Conservation (phyloP, 1,140 invertebrate species). For the Sinella curviseta region DNA sequence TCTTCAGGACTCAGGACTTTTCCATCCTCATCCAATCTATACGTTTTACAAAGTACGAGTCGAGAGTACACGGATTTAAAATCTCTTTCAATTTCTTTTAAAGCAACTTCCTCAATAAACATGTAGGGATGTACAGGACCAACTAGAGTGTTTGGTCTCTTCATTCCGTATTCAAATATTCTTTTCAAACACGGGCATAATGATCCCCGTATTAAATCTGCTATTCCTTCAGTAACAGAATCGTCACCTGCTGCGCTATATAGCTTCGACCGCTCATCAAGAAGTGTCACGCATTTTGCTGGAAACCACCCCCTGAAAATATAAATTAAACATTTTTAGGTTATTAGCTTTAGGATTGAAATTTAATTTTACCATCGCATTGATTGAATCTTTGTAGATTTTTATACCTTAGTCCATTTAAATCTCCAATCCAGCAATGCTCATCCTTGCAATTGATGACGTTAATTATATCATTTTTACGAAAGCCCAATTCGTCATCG, state of each 20-base stretch:
- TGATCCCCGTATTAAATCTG: conserved; percentile 91
- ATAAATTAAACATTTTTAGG: neutral
- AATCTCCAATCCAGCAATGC: conserved; percentile 98
- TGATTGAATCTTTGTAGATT: neutral
- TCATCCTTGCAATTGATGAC: conserved; percentile 98
- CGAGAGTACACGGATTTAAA: conserved; percentile 97
- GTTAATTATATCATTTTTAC: conserved; percentile 97
- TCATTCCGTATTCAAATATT: conserved; percentile 94
- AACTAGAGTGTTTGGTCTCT: conserved; percentile 72
- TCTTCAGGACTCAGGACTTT: conserved; percentile 99
- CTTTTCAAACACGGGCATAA: conserved; percentile 91
- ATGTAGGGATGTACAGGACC: conserved; percentile 97
- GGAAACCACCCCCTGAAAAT: conserved; percentile 97
- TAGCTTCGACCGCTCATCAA: conserved; percentile 95
- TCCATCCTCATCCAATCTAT: conserved; percentile 96
- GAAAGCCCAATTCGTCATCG: conserved; percentile 96
- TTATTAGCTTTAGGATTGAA: neutral
- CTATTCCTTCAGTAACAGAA: conserved; percentile 90
- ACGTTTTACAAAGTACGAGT: conserved; percentile 96
- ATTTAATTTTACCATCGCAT: neutral
- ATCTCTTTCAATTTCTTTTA: conserved; percentile 93
- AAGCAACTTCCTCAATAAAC: conserved; percentile 96
- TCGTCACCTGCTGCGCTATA: conserved; percentile 97
- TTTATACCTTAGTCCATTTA: conserved; percentile 83
- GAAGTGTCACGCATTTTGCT: conserved; percentile 93